phyloP scores from a whole-genome alignment of 1,140 invertebrate species.

The Hestina assimilis region DNA sequence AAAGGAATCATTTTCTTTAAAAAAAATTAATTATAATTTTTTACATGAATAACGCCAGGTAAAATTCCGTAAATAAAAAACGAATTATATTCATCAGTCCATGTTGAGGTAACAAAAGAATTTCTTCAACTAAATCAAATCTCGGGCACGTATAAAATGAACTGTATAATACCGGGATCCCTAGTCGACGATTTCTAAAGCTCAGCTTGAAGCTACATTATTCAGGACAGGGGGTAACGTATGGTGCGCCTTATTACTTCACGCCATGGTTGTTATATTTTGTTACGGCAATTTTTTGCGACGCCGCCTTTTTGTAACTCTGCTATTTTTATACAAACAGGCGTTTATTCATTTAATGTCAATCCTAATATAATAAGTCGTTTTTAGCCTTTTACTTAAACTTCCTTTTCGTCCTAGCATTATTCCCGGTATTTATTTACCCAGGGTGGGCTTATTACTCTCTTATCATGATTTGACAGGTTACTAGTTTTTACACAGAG shows the following conservation, averaged over 20 bases:
- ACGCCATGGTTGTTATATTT: constrained; percentile 13
- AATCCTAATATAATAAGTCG: no score
- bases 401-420: no score
- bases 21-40: no score
- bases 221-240: constrained; percentile 13
- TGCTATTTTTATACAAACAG: constrained; percentile 2
- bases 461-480: no score
- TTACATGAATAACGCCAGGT: no score
- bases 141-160: constrained; percentile 7
- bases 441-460: no score
- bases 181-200: constrained; percentile 15
- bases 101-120: background rate
- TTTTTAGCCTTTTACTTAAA: no score
- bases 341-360: background rate
- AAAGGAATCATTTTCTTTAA: no score
- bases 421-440: no score
- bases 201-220: constrained; percentile 6
- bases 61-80: background rate
- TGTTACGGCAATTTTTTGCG: constrained; percentile 12
- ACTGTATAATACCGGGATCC: constrained; percentile 14
- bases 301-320: background rate
- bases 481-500: no score
- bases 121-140: constrained; percentile 11
- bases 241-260: constrained; percentile 11
- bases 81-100: background rate